A percentile compares a stretch with the other conserved stretches of the same genome.
Evolutionary conservation across 2,888 invertebrate genomes (phyloP).

Genomic region (Ennomos erosarius): DNA sequence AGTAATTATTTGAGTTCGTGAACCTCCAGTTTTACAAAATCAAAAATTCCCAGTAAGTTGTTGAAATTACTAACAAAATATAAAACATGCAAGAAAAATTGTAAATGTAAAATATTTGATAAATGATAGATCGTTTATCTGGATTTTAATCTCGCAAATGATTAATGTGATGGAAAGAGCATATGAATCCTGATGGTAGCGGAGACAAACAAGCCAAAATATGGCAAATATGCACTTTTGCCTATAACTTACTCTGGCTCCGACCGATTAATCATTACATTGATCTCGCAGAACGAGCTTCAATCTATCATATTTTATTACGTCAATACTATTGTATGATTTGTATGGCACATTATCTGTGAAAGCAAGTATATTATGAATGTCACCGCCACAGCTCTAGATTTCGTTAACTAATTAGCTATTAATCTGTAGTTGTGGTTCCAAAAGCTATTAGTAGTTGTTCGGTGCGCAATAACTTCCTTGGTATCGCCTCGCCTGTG

Average conservation of each 20-base stretch:
- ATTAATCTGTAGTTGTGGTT: too few species aligned
- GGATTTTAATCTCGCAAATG: too few species aligned
- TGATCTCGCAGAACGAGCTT: background rate
- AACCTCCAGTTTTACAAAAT: too few species aligned
- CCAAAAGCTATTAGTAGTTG: too few species aligned
- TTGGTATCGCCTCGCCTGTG: too few species aligned
- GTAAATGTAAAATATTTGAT: constrained; percentile 3
- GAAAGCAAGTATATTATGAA: background rate
- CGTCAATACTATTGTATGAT: background rate
- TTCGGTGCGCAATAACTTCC: too few species aligned
- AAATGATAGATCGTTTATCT: constrained; percentile 11
- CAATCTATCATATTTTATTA: background rate
- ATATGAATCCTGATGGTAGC: background rate
- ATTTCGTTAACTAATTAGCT: too few species aligned
- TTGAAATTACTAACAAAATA: too few species aligned
- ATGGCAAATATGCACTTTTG: background rate
- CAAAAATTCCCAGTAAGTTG: too few species aligned
- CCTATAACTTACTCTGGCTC: background rate
- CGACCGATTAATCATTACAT: constrained; percentile 12
- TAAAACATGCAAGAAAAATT: too few species aligned
- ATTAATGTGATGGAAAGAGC: constrained; percentile 12
- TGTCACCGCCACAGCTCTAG: too few species aligned
- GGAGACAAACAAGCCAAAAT: constrained; percentile 7
- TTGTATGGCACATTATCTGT: background rate
- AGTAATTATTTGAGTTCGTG: too few species aligned